phyloP scores from a whole-genome alignment of 2,113 vertebrate species.

The Tautogolabrus adspersus region DNA sequence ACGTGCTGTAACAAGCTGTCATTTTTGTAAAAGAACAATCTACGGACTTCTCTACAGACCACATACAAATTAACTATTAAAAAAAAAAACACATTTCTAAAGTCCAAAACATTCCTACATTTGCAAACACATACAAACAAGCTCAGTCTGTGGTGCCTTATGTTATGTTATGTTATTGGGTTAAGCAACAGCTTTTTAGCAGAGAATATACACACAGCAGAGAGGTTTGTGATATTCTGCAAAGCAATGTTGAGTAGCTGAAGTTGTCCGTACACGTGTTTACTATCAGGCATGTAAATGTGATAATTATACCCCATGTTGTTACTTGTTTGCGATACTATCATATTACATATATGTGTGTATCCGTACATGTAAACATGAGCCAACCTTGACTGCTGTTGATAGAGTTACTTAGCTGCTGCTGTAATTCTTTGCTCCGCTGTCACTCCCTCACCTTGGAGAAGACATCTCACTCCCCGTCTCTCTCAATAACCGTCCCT shows the following conservation, averaged over 20 bases:
- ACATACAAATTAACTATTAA: too few relatives aligned
- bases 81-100: too few relatives aligned
- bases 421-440: slow-evolving; percentile 29
- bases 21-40: too few relatives aligned
- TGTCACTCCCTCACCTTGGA: slow-evolving; percentile 57
- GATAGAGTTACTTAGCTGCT: slow-evolving; percentile 30
- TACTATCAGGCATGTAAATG: slow-evolving; percentile 11
- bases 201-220: neutral
- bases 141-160: neutral
- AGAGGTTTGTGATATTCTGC: neutral
- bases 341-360: neutral
- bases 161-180: neutral
- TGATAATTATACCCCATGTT: neutral
- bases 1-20: too few relatives aligned
- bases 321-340: slow-evolving; percentile 5
- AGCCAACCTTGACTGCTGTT: neutral
- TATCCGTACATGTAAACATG: neutral
- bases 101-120: too few relatives aligned
- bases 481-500: slow-evolving; percentile 13
- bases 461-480: slow-evolving; percentile 23
- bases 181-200: neutral
- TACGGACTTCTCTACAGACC: too few relatives aligned
- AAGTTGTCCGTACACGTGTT: neutral
- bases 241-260: neutral
- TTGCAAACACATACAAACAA: neutral